phyloP scores from a whole-genome alignment of 1,140 invertebrate genomes.

The Drosophila virilis region DNA sequence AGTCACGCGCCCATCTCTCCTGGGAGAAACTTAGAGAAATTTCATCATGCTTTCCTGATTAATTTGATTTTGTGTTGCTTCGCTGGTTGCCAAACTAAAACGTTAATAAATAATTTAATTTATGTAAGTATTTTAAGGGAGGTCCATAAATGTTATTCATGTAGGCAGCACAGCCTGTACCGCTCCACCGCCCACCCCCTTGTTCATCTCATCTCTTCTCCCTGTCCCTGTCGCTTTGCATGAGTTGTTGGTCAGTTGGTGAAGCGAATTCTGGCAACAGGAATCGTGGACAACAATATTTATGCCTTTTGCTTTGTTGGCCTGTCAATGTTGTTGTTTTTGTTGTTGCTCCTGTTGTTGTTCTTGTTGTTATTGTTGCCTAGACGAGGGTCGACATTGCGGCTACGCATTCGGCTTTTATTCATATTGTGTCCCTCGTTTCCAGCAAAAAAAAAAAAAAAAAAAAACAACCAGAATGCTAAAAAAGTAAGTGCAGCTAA shows the following conservation, averaged over 20 bases:
- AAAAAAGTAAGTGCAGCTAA: too few species aligned
- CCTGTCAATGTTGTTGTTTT: conserved; percentile 57
- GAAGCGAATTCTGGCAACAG: conserved; percentile 28
- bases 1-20: background rate
- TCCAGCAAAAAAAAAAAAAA: conserved; percentile 6
- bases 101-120: conserved; percentile 69
- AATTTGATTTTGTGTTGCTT: conserved; percentile 32
- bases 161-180: conserved; percentile 7
- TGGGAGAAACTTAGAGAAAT: background rate
- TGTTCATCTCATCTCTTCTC: background rate
- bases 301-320: conserved; percentile 63
- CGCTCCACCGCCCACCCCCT: background rate
- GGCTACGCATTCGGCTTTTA: conserved; percentile 42
- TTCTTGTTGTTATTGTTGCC: conserved; percentile 45
- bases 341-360: conserved; percentile 42
- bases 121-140: conserved; percentile 64
- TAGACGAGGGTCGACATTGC: conserved; percentile 66
- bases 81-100: conserved; percentile 19
- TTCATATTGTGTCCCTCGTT: conserved; percentile 4
- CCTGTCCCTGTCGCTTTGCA: conserved; percentile 7
- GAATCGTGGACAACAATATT: conserved; percentile 53
- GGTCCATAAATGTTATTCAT: conserved; percentile 70
- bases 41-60: conserved; percentile 19
- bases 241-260: conserved; percentile 22
- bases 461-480: background rate